phyloP scores from a whole-genome alignment of 2,888 invertebrate genomes.

The Anagyrus pseudococci region DNA sequence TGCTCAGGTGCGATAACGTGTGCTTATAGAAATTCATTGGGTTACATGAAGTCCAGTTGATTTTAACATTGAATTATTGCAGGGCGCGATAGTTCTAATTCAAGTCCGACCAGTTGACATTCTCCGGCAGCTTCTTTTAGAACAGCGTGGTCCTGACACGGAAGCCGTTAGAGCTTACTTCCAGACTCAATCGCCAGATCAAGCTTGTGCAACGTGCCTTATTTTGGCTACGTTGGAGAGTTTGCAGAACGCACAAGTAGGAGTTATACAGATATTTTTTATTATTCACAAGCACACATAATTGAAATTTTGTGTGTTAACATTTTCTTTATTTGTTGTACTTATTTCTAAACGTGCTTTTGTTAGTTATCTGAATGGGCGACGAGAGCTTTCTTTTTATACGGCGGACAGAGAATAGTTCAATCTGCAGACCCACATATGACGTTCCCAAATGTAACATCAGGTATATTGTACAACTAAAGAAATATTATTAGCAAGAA shows the following conservation, averaged over 20 bases:
- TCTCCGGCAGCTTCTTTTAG: conserved; percentile 79
- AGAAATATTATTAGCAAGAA: not conserved
- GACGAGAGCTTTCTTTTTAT: conserved; percentile 88
- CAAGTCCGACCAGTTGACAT: conserved; percentile 90
- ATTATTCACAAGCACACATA: not conserved
- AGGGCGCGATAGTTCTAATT: conserved; percentile 82
- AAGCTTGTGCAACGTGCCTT: conserved; percentile 89
- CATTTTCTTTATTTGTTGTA: not conserved
- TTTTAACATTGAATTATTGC: conserved; percentile 4
- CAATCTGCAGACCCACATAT: conserved; percentile 46
- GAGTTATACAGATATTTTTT: conserved; percentile 7
- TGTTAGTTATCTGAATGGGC: conserved; percentile 80
- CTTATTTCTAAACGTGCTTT: not conserved
- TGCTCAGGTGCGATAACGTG: conserved; percentile 69
- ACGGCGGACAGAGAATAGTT: conserved; percentile 75
- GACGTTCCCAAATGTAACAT: conserved; percentile 43
- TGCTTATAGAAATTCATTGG: not conserved
- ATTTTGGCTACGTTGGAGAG: conserved; percentile 81
- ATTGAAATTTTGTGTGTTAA: not conserved
- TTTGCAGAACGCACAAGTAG: conserved; percentile 71
- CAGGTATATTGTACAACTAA: too few species aligned
- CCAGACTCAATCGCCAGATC: conserved; percentile 80
- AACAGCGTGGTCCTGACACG: conserved; percentile 85
- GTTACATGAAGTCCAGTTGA: not conserved
- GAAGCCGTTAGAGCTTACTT: conserved; percentile 87